Evolutionary conservation across 2,113 vertebrate genomes (phyloP).

Genomic region (Cheilinus undulatus): DNA sequence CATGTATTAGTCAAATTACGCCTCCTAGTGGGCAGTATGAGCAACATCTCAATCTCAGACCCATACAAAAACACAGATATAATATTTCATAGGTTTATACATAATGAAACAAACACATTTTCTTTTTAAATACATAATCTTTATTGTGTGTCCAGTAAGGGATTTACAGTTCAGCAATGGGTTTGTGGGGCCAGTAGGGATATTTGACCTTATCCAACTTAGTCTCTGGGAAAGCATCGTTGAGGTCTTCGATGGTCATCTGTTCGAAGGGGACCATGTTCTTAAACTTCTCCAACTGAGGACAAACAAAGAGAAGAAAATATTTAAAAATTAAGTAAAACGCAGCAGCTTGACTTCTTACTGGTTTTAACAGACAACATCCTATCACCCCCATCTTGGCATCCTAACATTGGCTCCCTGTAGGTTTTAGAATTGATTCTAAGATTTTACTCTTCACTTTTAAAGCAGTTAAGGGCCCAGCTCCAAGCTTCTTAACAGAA

Average conservation of each 20-base stretch:
- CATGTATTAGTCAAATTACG: no score
- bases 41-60: neutral
- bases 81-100: no score
- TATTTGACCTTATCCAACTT: slow-evolving; percentile 91
- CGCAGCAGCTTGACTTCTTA: no score
- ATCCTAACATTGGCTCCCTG: no score
- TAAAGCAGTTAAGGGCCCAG: no score
- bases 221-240: slow-evolving; percentile 89
- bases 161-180: slow-evolving; percentile 88
- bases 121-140: slow-evolving; percentile 71
- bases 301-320: slow-evolving; percentile 10
- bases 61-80: no score
- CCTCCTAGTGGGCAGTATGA: slow-evolving; percentile 37
- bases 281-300: slow-evolving; percentile 88
- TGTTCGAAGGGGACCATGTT: slow-evolving; percentile 96
- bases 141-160: slow-evolving; percentile 61
- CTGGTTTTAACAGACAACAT: no score
- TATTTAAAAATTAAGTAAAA: no score
- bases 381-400: no score
- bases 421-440: no score
- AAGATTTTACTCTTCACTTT: no score
- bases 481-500: no score
- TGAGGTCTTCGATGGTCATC: slow-evolving; percentile 92
- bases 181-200: slow-evolving; percentile 93
- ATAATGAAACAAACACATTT: neutral